A percentile compares a stretch with the other conserved stretches of the same genome.
Evolutionary conservation across 1,140 invertebrate genomes (phyloP).

Genomic region (Gonioctena quinquepunctata): DNA sequence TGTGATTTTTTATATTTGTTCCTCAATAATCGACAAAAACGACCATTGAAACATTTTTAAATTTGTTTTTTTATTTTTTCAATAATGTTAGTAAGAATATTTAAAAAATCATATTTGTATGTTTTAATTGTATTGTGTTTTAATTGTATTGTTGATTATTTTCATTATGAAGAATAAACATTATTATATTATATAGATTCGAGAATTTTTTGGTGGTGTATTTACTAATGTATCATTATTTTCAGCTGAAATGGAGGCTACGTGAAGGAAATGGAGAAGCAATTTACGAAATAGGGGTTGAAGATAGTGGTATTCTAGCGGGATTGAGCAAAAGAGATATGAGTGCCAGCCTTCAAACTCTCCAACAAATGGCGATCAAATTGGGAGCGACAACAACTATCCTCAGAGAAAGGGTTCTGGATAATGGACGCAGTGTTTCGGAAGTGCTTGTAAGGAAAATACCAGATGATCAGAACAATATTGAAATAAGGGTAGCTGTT

Average conservation of each 20-base stretch:
- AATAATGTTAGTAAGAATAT: too few relatives aligned
- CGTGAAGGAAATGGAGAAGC: slow-evolving; percentile 90
- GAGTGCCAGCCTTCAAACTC: slow-evolving; percentile 77
- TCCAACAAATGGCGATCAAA: slow-evolving; percentile 83
- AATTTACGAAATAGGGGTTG: slow-evolving; percentile 95
- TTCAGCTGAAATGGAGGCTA: slow-evolving; percentile 85
- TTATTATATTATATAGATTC: too few relatives aligned
- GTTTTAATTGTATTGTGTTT: too few relatives aligned
- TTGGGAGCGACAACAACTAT: slow-evolving; percentile 80
- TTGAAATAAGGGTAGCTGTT: slow-evolving; percentile 89
- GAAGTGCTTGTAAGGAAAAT: slow-evolving; percentile 92
- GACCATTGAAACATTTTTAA: too few relatives aligned
- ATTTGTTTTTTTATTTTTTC: too few relatives aligned
- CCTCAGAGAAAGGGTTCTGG: slow-evolving; percentile 56
- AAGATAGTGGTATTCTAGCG: slow-evolving; percentile 86
- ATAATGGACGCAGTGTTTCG: slow-evolving; percentile 64
- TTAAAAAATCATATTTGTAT: too few relatives aligned
- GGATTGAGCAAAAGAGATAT: slow-evolving; percentile 82
- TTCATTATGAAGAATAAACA: too few relatives aligned
- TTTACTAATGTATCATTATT: background rate
- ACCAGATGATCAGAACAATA: slow-evolving; percentile 88
- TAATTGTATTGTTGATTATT: too few relatives aligned
- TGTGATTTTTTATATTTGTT: too few relatives aligned
- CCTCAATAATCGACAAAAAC: too few relatives aligned
- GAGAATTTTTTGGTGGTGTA: too few relatives aligned